Percentiles rank a stretch among this genome's conserved stretches.
Conservation (phyloP, 1,140 invertebrate species). For the Tyrophagus putrescentiae region DNA sequence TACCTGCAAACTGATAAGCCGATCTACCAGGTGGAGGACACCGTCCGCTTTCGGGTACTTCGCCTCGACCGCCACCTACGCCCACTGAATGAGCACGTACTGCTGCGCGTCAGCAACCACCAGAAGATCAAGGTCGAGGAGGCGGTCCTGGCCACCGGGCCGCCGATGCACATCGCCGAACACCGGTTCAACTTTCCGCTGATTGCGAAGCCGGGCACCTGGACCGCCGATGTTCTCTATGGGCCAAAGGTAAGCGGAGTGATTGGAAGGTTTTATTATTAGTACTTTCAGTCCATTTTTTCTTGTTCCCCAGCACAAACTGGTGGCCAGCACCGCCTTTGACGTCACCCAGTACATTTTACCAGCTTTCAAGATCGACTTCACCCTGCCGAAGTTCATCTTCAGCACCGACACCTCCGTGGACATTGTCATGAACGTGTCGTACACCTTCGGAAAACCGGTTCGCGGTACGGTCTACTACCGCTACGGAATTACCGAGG, state of each 20-base stretch:
- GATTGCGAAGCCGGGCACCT: constrained; percentile 25
- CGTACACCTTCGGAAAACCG: constrained; percentile 33
- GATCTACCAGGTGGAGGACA: constrained; percentile 25
- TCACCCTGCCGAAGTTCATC: constrained; percentile 26
- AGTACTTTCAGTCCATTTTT: constrained; percentile 4
- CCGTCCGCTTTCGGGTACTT: constrained; percentile 24
- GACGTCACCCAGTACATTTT: constrained; percentile 27
- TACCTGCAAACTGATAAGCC: constrained; percentile 28
- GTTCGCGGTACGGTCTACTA: constrained; percentile 31
- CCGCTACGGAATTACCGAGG: too few species aligned
- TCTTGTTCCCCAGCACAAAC: neutral
- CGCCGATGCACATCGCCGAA: constrained; percentile 19
- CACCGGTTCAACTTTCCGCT: constrained; percentile 26
- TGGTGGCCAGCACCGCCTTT: constrained; percentile 21
- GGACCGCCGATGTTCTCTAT: constrained; percentile 24
- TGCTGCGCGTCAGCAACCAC: constrained; percentile 28
- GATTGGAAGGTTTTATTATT: neutral
- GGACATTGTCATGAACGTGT: constrained; percentile 22
- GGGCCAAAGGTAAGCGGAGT: constrained; percentile 17
- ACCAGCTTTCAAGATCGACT: constrained; percentile 26
- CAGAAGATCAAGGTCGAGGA: constrained; percentile 26
- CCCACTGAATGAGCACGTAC: constrained; percentile 19
- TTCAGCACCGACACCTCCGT: constrained; percentile 18
- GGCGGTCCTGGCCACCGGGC: neutral
- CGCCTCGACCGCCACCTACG: constrained; percentile 22